Evolutionary conservation across 2,888 invertebrate genomes (phyloP), one percentile per base, ranked within the genome.

Genomic region (Taenaris catops): DNA sequence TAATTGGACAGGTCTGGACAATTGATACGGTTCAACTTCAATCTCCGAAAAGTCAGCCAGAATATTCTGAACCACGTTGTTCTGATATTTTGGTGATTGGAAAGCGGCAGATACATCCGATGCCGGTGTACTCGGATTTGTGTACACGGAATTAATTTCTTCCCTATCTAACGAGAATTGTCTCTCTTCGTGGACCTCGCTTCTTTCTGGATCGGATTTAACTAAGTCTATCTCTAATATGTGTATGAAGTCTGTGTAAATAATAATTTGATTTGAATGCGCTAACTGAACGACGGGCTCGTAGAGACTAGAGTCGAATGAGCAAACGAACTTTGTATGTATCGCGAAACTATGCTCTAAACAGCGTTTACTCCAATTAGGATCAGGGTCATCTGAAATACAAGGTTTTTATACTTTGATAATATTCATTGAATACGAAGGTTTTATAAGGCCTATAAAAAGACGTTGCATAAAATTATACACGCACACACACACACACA

Each of bases 301-400:
- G 56, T 94, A 94, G 68, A 90, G 89, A 11, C 95, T 96, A 55
- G 93, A 94, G 28, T 96, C 95, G 24, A 94, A 92, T n/a, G 95
- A 94, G 53, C 96, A 92, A 63, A 95, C 95, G 69, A 96, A 96
- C 64, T 94, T 95, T 51, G 96, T 96, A 74, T 98, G 97, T 47
- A 97, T 91, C 25, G 96, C 96, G 52, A 96, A 92, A 62, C 96
- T 96, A 69, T 98, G 97, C 61, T 93, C 92, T 37, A 96, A 81
- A 66, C 98, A 98, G 51, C 93, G 80, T 59, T 91, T 90, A 31
- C 92, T 89, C 53, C 91, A 90, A 53, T 91, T 91, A 41, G 84
- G 72, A 58, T 44, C 44, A 41, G 84, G 72, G 58, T 44, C 44
- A 72, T 70, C 70, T 83, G 74, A 6, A 18, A 14, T 3, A n/a